phyloP scores from a whole-genome alignment of 2,797 vertebrate genomes.

The Acipenser transmontanus region DNA sequence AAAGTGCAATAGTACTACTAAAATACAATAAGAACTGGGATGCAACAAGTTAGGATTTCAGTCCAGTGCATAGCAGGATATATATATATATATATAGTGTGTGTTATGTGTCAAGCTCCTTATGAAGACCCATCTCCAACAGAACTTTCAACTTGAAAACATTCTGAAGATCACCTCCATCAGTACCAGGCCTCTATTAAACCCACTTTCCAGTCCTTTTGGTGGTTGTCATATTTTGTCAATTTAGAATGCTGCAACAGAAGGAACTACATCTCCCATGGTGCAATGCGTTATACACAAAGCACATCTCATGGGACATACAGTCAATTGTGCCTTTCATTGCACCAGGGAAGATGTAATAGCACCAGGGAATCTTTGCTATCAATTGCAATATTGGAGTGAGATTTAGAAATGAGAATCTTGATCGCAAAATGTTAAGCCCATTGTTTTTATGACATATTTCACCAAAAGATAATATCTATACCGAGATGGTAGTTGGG shows the following conservation, averaged over 20 bases:
- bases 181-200: not conserved
- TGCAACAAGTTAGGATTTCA: too few relatives aligned
- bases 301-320: not conserved
- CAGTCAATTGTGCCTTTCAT: not conserved
- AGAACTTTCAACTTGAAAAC: too few relatives aligned
- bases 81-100: too few relatives aligned
- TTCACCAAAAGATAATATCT: too few relatives aligned
- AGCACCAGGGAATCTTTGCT: not conserved
- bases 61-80: too few relatives aligned
- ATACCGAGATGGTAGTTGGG: not conserved
- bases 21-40: too few relatives aligned
- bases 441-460: not conserved
- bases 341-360: not conserved
- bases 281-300: not conserved
- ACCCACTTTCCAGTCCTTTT: conserved; percentile 1
- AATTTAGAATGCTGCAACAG: not conserved
- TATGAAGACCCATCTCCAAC: too few relatives aligned
- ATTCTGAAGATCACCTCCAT: too few relatives aligned
- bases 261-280: not conserved
- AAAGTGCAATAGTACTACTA: too few relatives aligned
- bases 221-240: not conserved
- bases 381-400: not conserved
- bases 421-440: not conserved
- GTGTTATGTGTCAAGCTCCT: too few relatives aligned
- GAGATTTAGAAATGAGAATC: conserved; percentile 4